Evolutionary conservation across 2,113 vertebrate species (phyloP), one percentile per base, ranked within the genome.

Genomic region (Anguilla japonica): DNA sequence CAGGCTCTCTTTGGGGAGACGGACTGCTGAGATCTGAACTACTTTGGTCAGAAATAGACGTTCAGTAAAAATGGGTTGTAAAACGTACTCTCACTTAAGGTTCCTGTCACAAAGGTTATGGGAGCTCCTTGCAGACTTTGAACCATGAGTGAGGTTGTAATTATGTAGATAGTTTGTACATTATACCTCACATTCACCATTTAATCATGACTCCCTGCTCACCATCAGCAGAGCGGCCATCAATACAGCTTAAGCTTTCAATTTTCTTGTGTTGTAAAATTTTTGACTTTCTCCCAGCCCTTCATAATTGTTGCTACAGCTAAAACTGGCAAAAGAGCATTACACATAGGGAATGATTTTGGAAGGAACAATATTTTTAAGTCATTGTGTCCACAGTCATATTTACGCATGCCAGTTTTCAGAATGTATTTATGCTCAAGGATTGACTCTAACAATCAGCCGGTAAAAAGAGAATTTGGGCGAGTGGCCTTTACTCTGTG

Each of bases 11-110:
- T 15, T 16, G 41, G 81, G 41, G 81, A 50, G 41, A 39, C 11
- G 18, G 41, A n/a, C 81, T 82, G 81, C 81, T 82, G 81, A 82
- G 81, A 82, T 82, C 41, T 82, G 81, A 46, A 46, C 81, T 46
- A 26, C 40, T 46, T 82, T 43, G 13, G 16, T 39, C 81, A 20
- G 41, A 82, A 50, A 82, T 79, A 79, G 13, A 40, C 14, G 2
- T 41, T 18, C 78, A 16, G 26, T 15, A 41, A 34, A 79, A 79
- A 79, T n/a, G 8, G 78, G 78, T 79, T 29, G 34, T 1, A 4
- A 16, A 16, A 13, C 9, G 9, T 41, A 14, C 29, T 39, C 34
- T 79, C 78, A 16, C 34, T 40, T 41, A 1, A 11, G 78, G 29
- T 79, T 41, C 78, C 78, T 16, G 39, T 79, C 39, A 40, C 2